Evolutionary conservation across 2,888 invertebrate genomes (phyloP), one percentile per base, ranked within the genome.

Genomic region (Volucella inanis): DNA sequence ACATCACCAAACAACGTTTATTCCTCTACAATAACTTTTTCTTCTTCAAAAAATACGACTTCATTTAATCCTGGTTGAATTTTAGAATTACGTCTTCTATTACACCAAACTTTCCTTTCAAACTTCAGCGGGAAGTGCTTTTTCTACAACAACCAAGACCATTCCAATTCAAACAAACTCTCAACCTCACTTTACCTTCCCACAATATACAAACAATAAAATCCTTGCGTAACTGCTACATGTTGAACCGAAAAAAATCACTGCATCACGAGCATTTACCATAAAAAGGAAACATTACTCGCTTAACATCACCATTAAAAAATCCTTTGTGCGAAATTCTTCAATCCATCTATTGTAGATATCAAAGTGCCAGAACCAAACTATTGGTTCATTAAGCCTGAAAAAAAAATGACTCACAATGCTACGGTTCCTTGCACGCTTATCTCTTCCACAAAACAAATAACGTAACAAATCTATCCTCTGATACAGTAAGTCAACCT

Each of bases 391-490:
- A 61, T 54, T 62, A 22, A 68, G 55, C 77, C 54, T 38, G 18
- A 61, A 22, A 61, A 61, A 68, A 31, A 31, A 22, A 22, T 3
- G 31, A 31, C 6, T 43, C 61, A 31, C 38, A n/a, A 62, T 72
- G 52, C 47, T 61, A 72, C 50, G 50, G 43, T 67, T 59, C 41
- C 57, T 43, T 22, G 57, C 38, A 68, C 67, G 52, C 67, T 76
- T 68, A 64, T 68, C 62, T 67, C 49, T 61, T 76, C 67, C 76
- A 50, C 76, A 67, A 76, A 76, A 64, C 70, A 76, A 77, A 70
- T 77, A 70, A 77, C 68, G 70, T 62, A 77, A 77, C 68, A 62
- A 77, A 31, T 31, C 6, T 31, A 62, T 77, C 59, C 76, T 18
- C 47, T 67, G 52, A 52, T 61, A 61, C 18, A 50, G 62, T 67